Conservation (phyloP, 2,888 invertebrate genomes). For the Pecten maximus region DNA sequence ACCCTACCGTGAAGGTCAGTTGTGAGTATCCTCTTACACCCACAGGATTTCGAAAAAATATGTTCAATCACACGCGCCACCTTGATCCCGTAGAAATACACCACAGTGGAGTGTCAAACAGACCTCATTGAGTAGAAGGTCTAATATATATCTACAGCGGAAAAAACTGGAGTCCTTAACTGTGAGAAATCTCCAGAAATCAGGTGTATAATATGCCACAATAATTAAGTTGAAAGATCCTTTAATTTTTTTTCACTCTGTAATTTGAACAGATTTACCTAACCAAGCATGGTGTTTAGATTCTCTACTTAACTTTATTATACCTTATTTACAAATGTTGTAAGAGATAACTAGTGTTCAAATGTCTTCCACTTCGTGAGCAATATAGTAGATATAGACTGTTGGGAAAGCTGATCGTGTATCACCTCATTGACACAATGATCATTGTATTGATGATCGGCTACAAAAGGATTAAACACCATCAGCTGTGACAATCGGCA, state of each 20-base stretch:
- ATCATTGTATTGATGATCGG: background rate
- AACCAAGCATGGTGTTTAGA: constrained; percentile 5
- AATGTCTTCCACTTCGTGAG: background rate
- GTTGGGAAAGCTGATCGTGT: background rate
- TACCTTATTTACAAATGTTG: background rate
- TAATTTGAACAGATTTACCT: background rate
- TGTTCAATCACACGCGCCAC: background rate
- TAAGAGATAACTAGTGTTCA: background rate
- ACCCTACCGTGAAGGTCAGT: background rate
- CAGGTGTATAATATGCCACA: background rate
- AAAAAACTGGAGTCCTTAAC: background rate
- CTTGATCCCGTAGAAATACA: background rate
- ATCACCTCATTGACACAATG: background rate
- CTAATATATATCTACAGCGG: background rate
- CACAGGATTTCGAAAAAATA: background rate
- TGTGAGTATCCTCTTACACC: background rate
- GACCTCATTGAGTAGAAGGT: background rate
- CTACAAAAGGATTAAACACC: background rate
- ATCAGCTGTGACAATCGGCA: background rate
- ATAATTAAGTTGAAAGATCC: constrained; percentile 5
- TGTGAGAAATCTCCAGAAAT: constrained; percentile 30
- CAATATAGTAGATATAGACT: background rate
- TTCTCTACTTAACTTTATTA: background rate
- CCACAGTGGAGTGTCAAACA: background rate
- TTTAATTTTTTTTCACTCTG: constrained; percentile 31